A percentile compares a stretch with the other conserved stretches of the same genome.
Conservation (phyloP, 1,140 invertebrate species). For the Neuroterus valhalla region DNA sequence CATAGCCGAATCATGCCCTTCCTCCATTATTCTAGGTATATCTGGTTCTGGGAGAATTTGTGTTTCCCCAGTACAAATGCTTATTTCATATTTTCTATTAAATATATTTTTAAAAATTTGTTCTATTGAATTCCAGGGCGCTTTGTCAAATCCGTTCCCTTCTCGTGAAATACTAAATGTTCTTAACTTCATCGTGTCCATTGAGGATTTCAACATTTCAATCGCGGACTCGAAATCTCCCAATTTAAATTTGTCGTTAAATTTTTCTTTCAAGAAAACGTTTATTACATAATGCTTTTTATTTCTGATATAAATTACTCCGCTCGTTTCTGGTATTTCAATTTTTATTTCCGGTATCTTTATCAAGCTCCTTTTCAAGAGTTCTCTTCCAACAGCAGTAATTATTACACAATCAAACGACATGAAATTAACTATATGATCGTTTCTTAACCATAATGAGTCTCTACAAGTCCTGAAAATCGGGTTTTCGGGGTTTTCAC, state of each 20-base stretch:
- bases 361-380: not conserved
- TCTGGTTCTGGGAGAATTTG: slow-evolving; percentile 45
- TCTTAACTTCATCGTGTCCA: not conserved
- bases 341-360: not conserved
- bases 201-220: not conserved
- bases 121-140: not conserved
- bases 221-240: not conserved
- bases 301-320: not conserved
- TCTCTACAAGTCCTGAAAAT: not conserved
- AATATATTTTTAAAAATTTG: slow-evolving; percentile 29
- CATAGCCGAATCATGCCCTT: slow-evolving; percentile 59
- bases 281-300: not conserved
- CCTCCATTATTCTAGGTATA: slow-evolving; percentile 61
- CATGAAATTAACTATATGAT: slow-evolving; percentile 12
- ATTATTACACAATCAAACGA: not conserved
- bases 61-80: slow-evolving; percentile 36
- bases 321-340: not conserved
- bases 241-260: not conserved
- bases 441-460: not conserved
- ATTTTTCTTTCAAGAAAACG: not conserved
- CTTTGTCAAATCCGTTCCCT: slow-evolving; percentile 15
- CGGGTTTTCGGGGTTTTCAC: not conserved
- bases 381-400: not conserved
- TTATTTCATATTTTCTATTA: slow-evolving; percentile 30
- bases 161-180: not conserved